Conservation (phyloP, 2,888 invertebrate species). For the Lithophane leautieri region DNA sequence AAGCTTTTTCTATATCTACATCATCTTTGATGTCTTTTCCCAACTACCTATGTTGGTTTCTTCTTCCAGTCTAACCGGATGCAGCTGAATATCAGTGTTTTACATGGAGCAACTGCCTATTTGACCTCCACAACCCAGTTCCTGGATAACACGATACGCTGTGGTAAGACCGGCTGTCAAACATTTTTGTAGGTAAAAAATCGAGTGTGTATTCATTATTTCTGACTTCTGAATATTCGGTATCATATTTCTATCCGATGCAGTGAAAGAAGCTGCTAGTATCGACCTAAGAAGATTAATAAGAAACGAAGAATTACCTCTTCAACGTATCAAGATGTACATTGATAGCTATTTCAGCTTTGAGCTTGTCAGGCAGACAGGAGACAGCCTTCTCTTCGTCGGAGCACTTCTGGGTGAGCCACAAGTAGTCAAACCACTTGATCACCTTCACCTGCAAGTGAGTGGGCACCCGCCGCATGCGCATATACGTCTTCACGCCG, state of each 20-base stretch:
- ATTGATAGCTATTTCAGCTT: conserved; percentile 99
- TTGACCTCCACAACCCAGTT: background rate
- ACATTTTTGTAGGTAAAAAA: background rate
- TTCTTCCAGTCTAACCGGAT: background rate
- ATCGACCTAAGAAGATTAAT: background rate
- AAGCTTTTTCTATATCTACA: background rate
- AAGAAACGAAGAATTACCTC: conserved; percentile 76
- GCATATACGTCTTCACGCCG: conserved; percentile 99
- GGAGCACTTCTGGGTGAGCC: conserved; percentile 99
- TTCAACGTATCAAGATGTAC: conserved; percentile 99
- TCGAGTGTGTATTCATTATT: background rate
- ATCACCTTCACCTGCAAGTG: conserved; percentile 98
- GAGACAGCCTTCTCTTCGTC: conserved; percentile 99
- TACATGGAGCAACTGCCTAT: background rate
- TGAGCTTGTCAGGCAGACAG: conserved; percentile 98
- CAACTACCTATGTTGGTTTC: background rate
- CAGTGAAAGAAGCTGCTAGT: background rate
- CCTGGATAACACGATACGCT: background rate
- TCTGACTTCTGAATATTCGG: background rate
- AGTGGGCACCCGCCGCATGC: conserved; percentile 98
- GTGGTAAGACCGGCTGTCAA: background rate
- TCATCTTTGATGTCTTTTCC: background rate
- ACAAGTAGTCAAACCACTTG: conserved; percentile 99
- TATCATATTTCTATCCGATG: background rate
- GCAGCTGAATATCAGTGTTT: background rate